Evolutionary conservation across 2,113 vertebrate species (phyloP).

Genomic region (Chroicocephalus ridibundus): DNA sequence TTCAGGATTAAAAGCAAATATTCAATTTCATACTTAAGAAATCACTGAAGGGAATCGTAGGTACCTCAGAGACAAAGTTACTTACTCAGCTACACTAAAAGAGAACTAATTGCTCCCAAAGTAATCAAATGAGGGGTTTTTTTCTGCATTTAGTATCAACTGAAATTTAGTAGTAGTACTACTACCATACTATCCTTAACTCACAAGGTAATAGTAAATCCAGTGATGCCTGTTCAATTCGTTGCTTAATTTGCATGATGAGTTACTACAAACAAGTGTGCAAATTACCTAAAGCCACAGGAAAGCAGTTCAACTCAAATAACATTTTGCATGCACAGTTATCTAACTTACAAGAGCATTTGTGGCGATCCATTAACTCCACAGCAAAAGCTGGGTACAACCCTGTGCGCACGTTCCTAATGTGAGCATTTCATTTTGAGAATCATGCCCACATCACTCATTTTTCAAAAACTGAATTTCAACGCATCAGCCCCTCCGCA

Average conservation of each 20-base stretch:
- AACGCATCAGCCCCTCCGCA: background rate
- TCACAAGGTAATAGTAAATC: background rate
- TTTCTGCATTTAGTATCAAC: background rate
- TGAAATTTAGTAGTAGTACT: background rate
- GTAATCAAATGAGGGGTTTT: background rate
- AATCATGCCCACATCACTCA: background rate
- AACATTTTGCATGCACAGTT: background rate
- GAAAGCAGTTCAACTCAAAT: background rate
- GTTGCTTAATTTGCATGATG: background rate
- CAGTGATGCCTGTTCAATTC: background rate
- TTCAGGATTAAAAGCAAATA: constrained; percentile 19
- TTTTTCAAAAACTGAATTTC: background rate
- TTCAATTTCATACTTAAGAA: background rate
- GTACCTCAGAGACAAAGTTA: constrained; percentile 15
- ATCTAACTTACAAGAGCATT: background rate
- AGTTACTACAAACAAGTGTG: background rate
- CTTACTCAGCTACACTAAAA: background rate
- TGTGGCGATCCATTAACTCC: background rate
- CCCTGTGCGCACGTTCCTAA: background rate
- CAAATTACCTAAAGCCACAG: background rate
- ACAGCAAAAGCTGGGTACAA: background rate
- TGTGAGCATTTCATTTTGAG: background rate
- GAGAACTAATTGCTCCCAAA: constrained; percentile 13
- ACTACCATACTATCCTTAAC: background rate
- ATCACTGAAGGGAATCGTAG: background rate